Base-by-base conservation (phyloP, 2,797 vertebrate genomes). In the Sebastes dallii region DNA sequence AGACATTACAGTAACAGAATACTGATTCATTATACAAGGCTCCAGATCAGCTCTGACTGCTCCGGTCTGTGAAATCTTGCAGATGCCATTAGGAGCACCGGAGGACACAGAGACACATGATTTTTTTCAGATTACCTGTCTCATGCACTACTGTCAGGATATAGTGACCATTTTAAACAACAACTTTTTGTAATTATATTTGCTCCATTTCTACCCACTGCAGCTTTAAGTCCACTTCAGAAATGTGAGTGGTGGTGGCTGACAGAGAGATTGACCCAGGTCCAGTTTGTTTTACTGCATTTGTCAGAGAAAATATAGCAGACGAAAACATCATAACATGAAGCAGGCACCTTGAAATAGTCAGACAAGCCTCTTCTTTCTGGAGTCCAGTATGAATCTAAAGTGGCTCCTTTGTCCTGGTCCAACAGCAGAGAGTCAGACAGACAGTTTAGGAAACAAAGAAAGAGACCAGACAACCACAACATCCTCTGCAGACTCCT, bases 391-490 rank as follows among this genome's bases (percentile, higher is more conserved):
- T n/a, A 14, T 68, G 14, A 65, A 69, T 80, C 67, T 66, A 34
- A 54, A 80, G 67, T 68, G 70, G 59, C 27, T 82, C 42, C 65
- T 92, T 91, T 91, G 80, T 93, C 81, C 68, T 22, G 32, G n/a
- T 67, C 66, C 73, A 58, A 61, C 66, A 82, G 82, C 77, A 54
- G 29, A 69, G 71, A 81, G 60, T 81, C 74, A 84, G 62, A 85
- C 80, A 80, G 75, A 70, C 82, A 78, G 82, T 82, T 73, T 78
- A 18, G 58, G 81, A 84, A 84, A 92, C 89, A 93, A 93, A 88
- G 89, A 88, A 62, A 61, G 42, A 39, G 71, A 50, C 60, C 29
- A 59, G 39, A 81, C 87, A 92, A 90, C 87, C 72, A 87, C 88
- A 86, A 87, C 82, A 84, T 78, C 74, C 64, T 78, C 83, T 16